Percentiles rank a stretch among this genome's conserved stretches.
Conservation (phyloP, 2,113 vertebrate species). For the Spea multiplicata region DNA sequence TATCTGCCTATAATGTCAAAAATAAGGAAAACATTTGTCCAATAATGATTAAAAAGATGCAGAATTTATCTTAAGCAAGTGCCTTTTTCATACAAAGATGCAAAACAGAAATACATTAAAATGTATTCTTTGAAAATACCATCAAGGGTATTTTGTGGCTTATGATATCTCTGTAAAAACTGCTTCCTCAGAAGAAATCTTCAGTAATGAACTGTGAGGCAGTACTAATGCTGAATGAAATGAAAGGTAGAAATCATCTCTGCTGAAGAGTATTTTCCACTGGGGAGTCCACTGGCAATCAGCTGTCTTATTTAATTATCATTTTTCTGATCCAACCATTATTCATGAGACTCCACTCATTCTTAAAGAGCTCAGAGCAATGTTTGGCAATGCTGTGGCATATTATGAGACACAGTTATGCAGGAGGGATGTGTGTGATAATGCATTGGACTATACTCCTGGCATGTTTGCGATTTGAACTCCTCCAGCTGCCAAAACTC, state of each 20-base stretch:
- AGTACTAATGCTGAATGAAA: conserved; percentile 43
- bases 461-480: conserved; percentile 71
- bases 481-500: conserved; percentile 63
- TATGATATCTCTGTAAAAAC: conserved; percentile 32
- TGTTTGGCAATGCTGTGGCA: conserved; percentile 76
- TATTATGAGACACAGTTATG: conserved; percentile 67
- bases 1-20: too few relatives aligned
- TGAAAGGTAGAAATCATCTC: conserved; percentile 50
- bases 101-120: conserved; percentile 22
- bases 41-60: conserved; percentile 6
- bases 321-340: conserved; percentile 73
- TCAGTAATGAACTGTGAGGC: conserved; percentile 43
- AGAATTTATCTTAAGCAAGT: conserved; percentile 14
- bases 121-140: conserved; percentile 24
- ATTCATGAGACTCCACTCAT: conserved; percentile 73
- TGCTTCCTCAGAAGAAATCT: conserved; percentile 29
- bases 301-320: conserved; percentile 79
- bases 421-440: conserved; percentile 64
- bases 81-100: neutral
- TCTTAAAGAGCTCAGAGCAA: conserved; percentile 74
- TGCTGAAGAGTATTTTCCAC: conserved; percentile 63
- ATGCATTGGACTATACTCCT: conserved; percentile 68
- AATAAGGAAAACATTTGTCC: neutral
- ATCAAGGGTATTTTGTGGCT: conserved; percentile 37
- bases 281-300: conserved; percentile 69